phyloP scores from a whole-genome alignment of 2,888 invertebrate species.

The Embidobia sp. region DNA sequence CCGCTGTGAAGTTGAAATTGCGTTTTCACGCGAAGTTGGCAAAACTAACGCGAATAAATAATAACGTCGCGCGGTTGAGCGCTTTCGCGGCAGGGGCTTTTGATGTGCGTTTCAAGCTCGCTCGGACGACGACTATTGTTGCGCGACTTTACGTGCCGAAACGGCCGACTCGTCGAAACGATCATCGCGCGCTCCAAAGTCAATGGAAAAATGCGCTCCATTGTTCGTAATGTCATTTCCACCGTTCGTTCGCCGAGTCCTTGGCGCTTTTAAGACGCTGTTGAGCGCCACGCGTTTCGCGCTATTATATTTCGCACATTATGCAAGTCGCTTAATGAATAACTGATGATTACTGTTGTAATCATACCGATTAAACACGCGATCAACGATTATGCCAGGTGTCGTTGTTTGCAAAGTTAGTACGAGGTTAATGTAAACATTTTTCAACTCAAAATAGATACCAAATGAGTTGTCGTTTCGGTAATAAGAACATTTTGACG shows the following conservation, averaged over 20 bases:
- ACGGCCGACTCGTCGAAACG: too few relatives aligned
- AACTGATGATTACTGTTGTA: background rate
- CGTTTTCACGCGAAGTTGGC: too few relatives aligned
- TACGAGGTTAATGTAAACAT: background rate
- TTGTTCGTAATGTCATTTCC: constrained; percentile 7
- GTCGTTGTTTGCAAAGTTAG: too few relatives aligned
- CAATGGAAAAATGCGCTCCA: background rate
- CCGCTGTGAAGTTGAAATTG: too few relatives aligned
- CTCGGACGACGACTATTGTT: too few relatives aligned
- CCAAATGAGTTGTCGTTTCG: too few relatives aligned
- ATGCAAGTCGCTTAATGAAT: background rate
- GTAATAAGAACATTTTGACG: background rate
- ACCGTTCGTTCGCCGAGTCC: background rate
- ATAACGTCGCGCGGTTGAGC: too few relatives aligned
- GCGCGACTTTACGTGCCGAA: too few relatives aligned
- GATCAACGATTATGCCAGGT: background rate
- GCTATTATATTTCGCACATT: background rate
- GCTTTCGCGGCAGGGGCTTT: too few relatives aligned
- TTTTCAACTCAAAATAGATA: too few relatives aligned
- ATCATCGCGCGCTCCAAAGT: background rate
- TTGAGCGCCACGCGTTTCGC: background rate
- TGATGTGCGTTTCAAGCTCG: too few relatives aligned
- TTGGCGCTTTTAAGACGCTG: background rate
- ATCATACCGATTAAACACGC: background rate
- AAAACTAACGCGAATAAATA: too few relatives aligned